These are phyloP conservation scores for Dynastes hyllus DNA, from an alignment of 2,888 invertebrate genomes.

Conservation along the genomic window DNA sequence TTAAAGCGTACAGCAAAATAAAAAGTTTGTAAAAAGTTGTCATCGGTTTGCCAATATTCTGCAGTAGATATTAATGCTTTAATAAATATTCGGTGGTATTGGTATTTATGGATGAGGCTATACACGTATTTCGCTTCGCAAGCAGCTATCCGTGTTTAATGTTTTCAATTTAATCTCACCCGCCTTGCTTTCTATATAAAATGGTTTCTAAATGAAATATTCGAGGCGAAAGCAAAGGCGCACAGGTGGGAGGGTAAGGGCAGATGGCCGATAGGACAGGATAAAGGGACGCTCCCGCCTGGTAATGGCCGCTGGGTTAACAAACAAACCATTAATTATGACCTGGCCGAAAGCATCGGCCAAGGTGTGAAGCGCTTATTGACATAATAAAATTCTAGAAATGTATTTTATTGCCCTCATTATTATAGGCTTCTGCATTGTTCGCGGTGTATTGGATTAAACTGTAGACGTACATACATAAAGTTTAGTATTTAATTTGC, in stretches of 20 bases:
- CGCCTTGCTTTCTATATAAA: neutral
- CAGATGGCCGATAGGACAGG: neutral
- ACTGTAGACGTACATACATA: no score
- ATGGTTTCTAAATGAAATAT: neutral
- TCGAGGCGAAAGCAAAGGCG: conserved; percentile 1
- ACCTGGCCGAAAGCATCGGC: neutral
- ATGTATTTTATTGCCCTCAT: conserved; percentile 13
- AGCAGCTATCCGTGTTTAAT: neutral
- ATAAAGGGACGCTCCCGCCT: neutral
- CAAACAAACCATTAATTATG: conserved; percentile 12
- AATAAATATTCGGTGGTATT: no score
- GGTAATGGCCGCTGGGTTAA: conserved; percentile 7
- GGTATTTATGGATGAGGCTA: no score
- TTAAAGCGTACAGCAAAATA: no score
- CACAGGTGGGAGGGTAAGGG: neutral
- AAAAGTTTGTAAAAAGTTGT: no score
- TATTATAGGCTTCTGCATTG: neutral
- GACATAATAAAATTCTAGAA: conserved; percentile 11
- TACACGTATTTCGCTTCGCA: no score
- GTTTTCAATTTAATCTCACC: neutral
- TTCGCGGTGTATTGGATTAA: neutral
- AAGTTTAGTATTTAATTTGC: no score
- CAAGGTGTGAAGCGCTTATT: conserved; percentile 12
- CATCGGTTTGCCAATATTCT: no score
- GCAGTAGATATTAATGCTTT: neutral